phyloP scores from a whole-genome alignment of 2,888 invertebrate genomes.

The Acleris sparsana region DNA sequence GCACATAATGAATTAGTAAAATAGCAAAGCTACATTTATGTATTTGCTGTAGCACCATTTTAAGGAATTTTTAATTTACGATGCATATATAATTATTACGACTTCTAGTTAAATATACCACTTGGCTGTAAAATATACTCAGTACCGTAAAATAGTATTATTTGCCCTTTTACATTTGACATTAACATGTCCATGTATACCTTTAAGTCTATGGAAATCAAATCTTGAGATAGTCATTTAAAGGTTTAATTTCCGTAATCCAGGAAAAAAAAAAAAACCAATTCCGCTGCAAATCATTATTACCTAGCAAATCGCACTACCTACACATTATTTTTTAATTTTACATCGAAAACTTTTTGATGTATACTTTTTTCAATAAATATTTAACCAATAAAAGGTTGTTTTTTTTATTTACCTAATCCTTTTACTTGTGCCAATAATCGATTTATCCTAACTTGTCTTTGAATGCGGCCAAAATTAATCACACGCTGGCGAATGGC shows the following conservation, averaged over 20 bases:
- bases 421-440: background rate
- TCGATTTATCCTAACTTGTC: too few relatives aligned
- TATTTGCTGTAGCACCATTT: background rate
- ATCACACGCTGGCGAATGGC: too few relatives aligned
- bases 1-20: background rate
- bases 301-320: slow-evolving; percentile 51
- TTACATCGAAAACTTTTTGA: slow-evolving; percentile 81
- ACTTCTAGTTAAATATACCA: slow-evolving; percentile 39
- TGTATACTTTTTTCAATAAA: slow-evolving; percentile 80
- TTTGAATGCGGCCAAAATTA: too few relatives aligned
- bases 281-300: slow-evolving; percentile 35
- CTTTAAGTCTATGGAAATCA: slow-evolving; percentile 4
- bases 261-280: background rate
- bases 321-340: slow-evolving; percentile 67
- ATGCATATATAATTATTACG: slow-evolving; percentile 4
- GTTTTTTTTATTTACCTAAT: slow-evolving; percentile 40
- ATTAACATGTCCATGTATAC: background rate
- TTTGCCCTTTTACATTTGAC: slow-evolving; percentile 26
- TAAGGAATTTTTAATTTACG: slow-evolving; percentile 2
- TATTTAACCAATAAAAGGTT: slow-evolving; percentile 63
- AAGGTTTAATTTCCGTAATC: slow-evolving; percentile 8
- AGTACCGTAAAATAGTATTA: slow-evolving; percentile 39
- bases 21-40: slow-evolving; percentile 3
- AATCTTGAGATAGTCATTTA: background rate
- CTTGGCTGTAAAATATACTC: slow-evolving; percentile 55